Conservation (phyloP, 2,888 invertebrate genomes). For the Andrena minutula region DNA sequence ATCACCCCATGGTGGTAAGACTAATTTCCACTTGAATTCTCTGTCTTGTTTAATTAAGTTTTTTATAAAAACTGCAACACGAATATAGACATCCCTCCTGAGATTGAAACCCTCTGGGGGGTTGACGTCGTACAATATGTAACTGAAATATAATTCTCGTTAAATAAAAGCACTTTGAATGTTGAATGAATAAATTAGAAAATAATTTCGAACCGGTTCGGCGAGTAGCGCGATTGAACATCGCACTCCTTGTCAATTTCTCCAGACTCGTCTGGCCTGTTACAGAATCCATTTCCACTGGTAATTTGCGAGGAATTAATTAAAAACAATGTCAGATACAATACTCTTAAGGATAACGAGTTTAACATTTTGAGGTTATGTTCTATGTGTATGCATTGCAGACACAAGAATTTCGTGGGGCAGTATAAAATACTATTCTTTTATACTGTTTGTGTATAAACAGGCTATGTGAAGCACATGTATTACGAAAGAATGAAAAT, state of each 20-base stretch:
- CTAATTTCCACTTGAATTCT: constrained; percentile 87
- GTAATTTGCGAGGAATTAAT: constrained; percentile 22
- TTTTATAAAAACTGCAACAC: constrained; percentile 93
- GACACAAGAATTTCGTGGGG: not conserved
- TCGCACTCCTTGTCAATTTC: constrained; percentile 48
- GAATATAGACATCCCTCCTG: constrained; percentile 97
- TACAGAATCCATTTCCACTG: constrained; percentile 54
- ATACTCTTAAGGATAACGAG: constrained; percentile 10
- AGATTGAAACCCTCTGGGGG: constrained; percentile 98
- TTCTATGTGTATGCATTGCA: not conserved
- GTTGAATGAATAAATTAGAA: not conserved
- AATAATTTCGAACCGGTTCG: constrained; percentile 63
- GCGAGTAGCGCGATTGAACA: constrained; percentile 51
- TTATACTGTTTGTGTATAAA: not conserved
- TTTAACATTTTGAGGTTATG: constrained; percentile 59
- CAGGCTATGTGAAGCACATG: not conserved
- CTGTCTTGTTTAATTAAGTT: constrained; percentile 87
- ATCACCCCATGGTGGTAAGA: constrained; percentile 97
- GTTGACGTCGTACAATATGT: constrained; percentile 97
- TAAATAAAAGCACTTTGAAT: constrained; percentile 16
- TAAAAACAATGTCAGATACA: constrained; percentile 39
- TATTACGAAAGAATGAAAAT: constrained; percentile 14
- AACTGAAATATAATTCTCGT: constrained; percentile 85
- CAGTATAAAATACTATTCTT: constrained; percentile 1
- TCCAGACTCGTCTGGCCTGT: constrained; percentile 28